Evolutionary conservation across 2,888 invertebrate species (phyloP).

Genomic region (Tryphoninae sp.): DNA sequence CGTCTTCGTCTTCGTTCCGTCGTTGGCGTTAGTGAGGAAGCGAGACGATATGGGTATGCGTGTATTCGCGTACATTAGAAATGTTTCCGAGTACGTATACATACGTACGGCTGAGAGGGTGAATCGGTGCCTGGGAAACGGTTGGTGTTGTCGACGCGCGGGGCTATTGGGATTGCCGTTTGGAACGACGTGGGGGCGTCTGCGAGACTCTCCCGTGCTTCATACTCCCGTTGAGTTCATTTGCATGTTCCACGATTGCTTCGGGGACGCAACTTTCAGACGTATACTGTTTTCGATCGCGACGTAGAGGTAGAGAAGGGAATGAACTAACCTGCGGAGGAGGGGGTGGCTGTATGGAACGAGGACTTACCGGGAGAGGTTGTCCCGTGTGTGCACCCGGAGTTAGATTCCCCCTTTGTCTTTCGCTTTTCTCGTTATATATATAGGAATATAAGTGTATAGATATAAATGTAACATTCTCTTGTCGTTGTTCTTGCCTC

Average conservation of each 20-base stretch:
- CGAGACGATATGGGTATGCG: slow-evolving; percentile 14
- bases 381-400: slow-evolving; percentile 37
- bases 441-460: slow-evolving; percentile 4
- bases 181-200: slow-evolving; percentile 13
- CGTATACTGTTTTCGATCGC: slow-evolving; percentile 60
- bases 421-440: slow-evolving; percentile 9
- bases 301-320: slow-evolving; percentile 40
- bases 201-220: slow-evolving; percentile 37
- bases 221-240: slow-evolving; percentile 53
- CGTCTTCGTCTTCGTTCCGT: slow-evolving; percentile 15
- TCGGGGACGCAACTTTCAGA: slow-evolving; percentile 61
- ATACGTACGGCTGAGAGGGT: background rate
- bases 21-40: slow-evolving; percentile 24
- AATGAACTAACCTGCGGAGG: slow-evolving; percentile 41
- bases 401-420: slow-evolving; percentile 40
- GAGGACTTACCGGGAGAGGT: slow-evolving; percentile 9
- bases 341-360: slow-evolving; percentile 20
- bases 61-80: slow-evolving; percentile 16
- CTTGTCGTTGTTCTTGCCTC: background rate
- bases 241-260: slow-evolving; percentile 62
- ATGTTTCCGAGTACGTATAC: slow-evolving; percentile 16
- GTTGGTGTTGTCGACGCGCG: slow-evolving; percentile 45
- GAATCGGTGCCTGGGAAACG: slow-evolving; percentile 49
- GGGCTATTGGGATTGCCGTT: slow-evolving; percentile 52
- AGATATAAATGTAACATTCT: slow-evolving; percentile 11